phyloP scores from a whole-genome alignment of 2,113 vertebrate genomes.

The Triplophysa dalaica region DNA sequence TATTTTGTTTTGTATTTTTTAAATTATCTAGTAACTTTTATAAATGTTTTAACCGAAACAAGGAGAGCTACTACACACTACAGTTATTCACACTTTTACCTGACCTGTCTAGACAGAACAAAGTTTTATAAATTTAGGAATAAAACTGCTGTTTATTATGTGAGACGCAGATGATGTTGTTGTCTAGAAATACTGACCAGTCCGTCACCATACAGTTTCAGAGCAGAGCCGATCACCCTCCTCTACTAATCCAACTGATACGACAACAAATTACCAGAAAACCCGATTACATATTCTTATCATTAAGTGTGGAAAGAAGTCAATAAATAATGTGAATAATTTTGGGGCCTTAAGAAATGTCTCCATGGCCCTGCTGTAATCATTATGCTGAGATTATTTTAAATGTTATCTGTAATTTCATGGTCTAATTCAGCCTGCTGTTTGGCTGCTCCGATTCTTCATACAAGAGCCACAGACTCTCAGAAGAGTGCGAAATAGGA shows the following conservation, averaged over 20 bases:
- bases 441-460: slow-evolving; percentile 16
- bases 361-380: slow-evolving; percentile 32
- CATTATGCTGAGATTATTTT: slow-evolving; percentile 36
- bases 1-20: too few relatives aligned
- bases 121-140: not conserved
- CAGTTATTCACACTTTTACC: too few relatives aligned
- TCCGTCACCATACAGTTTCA: slow-evolving; percentile 79
- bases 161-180: slow-evolving; percentile 68
- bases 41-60: too few relatives aligned
- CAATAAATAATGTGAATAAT: slow-evolving; percentile 37
- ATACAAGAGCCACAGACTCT: slow-evolving; percentile 10
- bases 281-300: slow-evolving; percentile 39
- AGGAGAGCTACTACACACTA: too few relatives aligned
- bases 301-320: slow-evolving; percentile 19
- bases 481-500: not conserved
- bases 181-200: slow-evolving; percentile 69
- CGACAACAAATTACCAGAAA: slow-evolving; percentile 36
- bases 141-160: not conserved
- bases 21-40: too few relatives aligned
- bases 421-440: slow-evolving; percentile 23
- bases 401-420: slow-evolving; percentile 46
- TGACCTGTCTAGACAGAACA: too few relatives aligned
- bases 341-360: slow-evolving; percentile 31
- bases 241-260: slow-evolving; percentile 21
- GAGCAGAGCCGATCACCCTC: slow-evolving; percentile 75